Evolutionary conservation across 2,888 invertebrate genomes (phyloP).

Genomic region (Anthophora plumipes): DNA sequence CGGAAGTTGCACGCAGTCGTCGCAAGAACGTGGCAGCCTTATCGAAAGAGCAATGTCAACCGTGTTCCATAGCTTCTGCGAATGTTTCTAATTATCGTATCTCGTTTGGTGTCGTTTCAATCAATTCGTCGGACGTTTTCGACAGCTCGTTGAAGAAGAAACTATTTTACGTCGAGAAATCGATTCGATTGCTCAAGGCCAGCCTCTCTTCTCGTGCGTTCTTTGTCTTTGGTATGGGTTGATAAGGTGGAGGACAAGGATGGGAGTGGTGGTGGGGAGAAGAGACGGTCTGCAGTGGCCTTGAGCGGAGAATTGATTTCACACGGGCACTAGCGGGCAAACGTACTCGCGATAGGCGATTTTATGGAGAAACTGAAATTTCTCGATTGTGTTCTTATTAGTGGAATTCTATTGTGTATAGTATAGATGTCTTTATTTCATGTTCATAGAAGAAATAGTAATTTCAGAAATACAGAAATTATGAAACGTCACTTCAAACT

Average conservation of each 20-base stretch:
- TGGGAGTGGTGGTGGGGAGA: too few species aligned
- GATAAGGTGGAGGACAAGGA: not conserved
- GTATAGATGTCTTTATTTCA: too few species aligned
- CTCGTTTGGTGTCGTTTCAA: not conserved
- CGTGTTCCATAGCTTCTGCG: slow-evolving; percentile 49
- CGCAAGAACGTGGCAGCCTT: slow-evolving; percentile 20
- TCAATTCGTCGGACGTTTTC: not conserved
- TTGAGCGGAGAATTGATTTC: slow-evolving; percentile 14
- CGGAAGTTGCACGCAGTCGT: slow-evolving; percentile 11
- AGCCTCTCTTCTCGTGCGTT: not conserved
- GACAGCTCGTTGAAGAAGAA: too few species aligned
- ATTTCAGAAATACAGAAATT: too few species aligned
- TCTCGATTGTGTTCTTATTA: too few species aligned
- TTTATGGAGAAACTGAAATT: too few species aligned
- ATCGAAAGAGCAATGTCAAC: slow-evolving; percentile 30
- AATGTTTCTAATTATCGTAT: slow-evolving; percentile 7
- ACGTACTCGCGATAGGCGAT: not conserved
- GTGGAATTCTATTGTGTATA: too few species aligned
- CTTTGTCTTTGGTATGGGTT: not conserved
- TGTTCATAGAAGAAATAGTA: too few species aligned
- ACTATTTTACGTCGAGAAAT: not conserved
- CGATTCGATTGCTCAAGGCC: not conserved
- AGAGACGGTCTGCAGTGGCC: slow-evolving; percentile 1
- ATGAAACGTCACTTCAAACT: too few species aligned
- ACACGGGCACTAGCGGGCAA: not conserved